These are phyloP conservation scores for Dreissena rostriformis DNA, from an alignment of 1,140 invertebrate genomes.

Conservation along the genomic window DNA sequence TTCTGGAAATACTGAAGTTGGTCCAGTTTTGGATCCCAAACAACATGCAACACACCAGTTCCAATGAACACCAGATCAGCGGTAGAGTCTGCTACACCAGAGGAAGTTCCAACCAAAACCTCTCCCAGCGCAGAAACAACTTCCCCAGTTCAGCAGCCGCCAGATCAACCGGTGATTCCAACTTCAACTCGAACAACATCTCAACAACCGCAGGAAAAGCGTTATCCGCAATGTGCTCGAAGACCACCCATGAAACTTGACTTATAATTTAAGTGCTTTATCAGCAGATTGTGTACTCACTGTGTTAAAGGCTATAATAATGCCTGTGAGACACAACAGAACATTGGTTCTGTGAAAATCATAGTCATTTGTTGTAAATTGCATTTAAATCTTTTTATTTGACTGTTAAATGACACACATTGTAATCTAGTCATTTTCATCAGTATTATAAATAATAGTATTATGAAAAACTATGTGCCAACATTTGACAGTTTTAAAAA, in stretches of 20 bases:
- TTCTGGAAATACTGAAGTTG: no score
- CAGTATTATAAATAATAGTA: no score
- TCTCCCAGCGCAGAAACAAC: background rate
- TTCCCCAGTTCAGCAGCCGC: no score
- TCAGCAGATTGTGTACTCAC: background rate
- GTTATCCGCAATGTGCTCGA: background rate
- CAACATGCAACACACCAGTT: background rate
- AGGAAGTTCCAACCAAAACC: background rate
- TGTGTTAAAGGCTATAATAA: slow-evolving; percentile 20
- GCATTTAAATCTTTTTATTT: no score
- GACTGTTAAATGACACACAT: background rate
- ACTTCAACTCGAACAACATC: background rate
- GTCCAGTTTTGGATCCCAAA: no score
- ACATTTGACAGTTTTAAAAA: no score
- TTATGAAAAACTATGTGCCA: no score
- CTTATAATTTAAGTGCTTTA: background rate
- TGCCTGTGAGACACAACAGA: no score
- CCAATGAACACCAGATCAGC: background rate
- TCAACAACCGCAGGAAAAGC: background rate
- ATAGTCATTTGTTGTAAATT: no score
- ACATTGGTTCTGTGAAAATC: background rate
- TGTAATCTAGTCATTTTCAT: no score
- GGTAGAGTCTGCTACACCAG: background rate
- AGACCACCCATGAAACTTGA: slow-evolving; percentile 2
- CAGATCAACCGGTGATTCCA: background rate